Evolutionary conservation across 2,888 invertebrate species (phyloP), one percentile per base, ranked within the genome.

Genomic region (Tenthredo notha): DNA sequence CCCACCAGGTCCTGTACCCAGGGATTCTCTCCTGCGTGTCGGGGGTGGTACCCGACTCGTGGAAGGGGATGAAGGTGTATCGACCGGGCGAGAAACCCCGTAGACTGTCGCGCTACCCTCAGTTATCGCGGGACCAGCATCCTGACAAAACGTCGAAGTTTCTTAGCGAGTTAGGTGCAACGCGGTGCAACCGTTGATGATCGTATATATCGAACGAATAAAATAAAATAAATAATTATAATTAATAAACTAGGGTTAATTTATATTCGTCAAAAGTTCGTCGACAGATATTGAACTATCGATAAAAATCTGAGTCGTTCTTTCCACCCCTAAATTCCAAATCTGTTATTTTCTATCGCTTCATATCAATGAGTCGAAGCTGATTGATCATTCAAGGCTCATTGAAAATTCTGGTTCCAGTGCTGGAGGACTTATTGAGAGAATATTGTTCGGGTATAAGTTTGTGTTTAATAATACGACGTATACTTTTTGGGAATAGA

Each of bases 71-170:
- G 91, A 91, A 90, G 90, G 91, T 90, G 90, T 92, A 92, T 92
- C 92, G 92, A 92, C 90, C 92, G 90, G 89, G 87, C 87, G 87
- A 87, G 88, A 88, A 88, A 90, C 89, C 90, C 89, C 90, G 83
- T 83, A 83, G 83, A 80, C 80, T 12, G 83, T 83, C 70, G 83
- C 83, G 87, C 87, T 88, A 89, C 87, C 89, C 91, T 92, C 92
- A 92, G 92, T 92, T 89, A 90, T 90, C 91, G 92, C 91, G 92
- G 91, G 91, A 92, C 92, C 91, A 92, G 89, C 92, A 92, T 91
- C 91, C 92, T 90, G 92, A 90, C 87, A 85, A 87, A 88, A 89
- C 87, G 87, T 83, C 47, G 3, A 67, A 83, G 29, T 10, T 15
- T 47, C 47, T 37, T 47, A 43, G 25, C 67, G 15, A 47, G 29